Evolutionary conservation across 2,113 vertebrate species (phyloP).

Genomic region (Dipodomys merriami): DNA sequence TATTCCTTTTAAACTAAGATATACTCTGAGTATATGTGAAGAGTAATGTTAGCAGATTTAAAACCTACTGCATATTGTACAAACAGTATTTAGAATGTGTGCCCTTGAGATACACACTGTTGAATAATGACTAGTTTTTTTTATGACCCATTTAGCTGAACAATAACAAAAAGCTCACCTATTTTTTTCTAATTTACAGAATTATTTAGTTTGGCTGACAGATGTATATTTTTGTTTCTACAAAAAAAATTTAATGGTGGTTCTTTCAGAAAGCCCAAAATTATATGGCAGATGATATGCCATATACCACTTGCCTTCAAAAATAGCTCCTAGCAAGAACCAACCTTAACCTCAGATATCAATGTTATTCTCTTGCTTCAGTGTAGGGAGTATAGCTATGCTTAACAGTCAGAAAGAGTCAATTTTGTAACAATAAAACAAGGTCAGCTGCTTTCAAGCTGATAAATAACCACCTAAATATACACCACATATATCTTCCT

Average conservation of each 20-base stretch:
- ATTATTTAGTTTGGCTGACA: conserved; percentile 62
- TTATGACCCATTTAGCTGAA: conserved; percentile 67
- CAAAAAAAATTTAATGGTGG: conserved; percentile 33
- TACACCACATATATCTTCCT: background rate
- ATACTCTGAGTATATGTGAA: conserved; percentile 24
- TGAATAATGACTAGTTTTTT: conserved; percentile 65
- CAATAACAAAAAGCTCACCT: conserved; percentile 43
- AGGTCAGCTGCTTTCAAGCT: conserved; percentile 18
- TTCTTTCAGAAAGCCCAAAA: conserved; percentile 56
- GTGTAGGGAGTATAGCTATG: background rate
- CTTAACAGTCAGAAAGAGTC: background rate
- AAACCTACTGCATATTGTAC: conserved; percentile 18
- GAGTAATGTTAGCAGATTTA: conserved; percentile 44
- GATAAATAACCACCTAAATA: background rate
- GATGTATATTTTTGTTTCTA: conserved; percentile 53
- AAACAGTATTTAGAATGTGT: conserved; percentile 44
- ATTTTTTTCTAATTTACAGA: conserved; percentile 59
- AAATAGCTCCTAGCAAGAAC: conserved; percentile 45
- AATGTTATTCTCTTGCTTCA: conserved; percentile 46
- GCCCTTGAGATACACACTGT: conserved; percentile 55
- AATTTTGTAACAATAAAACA: conserved; percentile 60
- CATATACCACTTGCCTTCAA: conserved; percentile 33
- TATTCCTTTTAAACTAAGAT: conserved; percentile 44
- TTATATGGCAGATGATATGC: conserved; percentile 26
- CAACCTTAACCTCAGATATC: background rate